phyloP scores from a whole-genome alignment of 2,888 invertebrate species.

The Trissolcus japonicus region DNA sequence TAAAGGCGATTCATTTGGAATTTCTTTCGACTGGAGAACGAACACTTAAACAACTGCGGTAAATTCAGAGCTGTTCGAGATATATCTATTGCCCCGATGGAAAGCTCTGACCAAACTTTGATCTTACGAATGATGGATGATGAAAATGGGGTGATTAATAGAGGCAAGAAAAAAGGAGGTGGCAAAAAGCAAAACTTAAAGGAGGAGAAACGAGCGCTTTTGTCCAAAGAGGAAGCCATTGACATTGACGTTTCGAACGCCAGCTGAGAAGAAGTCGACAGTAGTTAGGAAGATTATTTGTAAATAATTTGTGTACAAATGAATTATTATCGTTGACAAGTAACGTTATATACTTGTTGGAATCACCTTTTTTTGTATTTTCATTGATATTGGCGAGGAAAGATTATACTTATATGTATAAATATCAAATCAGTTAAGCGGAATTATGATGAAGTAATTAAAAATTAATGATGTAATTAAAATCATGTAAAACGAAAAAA shows the following conservation, averaged over 20 bases:
- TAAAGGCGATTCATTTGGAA: conserved; percentile 45
- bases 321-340: not conserved
- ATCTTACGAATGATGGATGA: conserved; percentile 98
- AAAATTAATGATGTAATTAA: not conserved
- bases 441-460: not conserved
- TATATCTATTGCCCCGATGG: conserved; percentile 95
- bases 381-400: no score
- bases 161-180: conserved; percentile 78
- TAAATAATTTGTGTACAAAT: conserved; percentile 32
- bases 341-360: not conserved
- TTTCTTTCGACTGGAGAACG: conserved; percentile 96
- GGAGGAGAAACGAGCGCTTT: conserved; percentile 77
- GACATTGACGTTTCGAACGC: conserved; percentile 73
- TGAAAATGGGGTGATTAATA: conserved; percentile 89
- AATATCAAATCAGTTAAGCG: no score
- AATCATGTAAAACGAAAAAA: not conserved
- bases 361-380: not conserved
- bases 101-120: conserved; percentile 93
- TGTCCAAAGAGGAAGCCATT: conserved; percentile 73
- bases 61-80: conserved; percentile 98
- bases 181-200: conserved; percentile 73
- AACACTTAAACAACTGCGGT: conserved; percentile 99
- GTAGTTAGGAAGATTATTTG: conserved; percentile 28
- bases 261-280: conserved; percentile 65
- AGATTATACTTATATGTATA: no score